Base-by-base conservation (phyloP, 2,888 invertebrate species). In the Acronicta leporina region DNA sequence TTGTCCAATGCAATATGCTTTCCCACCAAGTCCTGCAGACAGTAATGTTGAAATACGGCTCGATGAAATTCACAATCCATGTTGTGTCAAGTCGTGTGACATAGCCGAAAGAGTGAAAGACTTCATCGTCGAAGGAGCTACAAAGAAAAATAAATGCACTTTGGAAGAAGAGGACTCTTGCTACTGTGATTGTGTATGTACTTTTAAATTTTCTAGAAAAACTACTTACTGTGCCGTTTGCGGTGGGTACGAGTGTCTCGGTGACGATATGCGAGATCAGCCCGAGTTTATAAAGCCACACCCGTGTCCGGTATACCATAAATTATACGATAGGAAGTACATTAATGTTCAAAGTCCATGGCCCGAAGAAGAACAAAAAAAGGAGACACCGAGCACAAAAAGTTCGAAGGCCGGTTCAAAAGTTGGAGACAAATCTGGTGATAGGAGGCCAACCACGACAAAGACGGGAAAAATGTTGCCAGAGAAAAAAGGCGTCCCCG, bases 291-390 rank as follows among this genome's bases (percentile, higher is more conserved):
- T 80, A 0, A 89, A 86, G 62, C 93, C 94, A 6, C 90, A 92
- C 53, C 94, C 94, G 8, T 94, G 94, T 72, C 94, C 94, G 0
- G 85, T 94, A 10, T 94, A 92, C 66, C 90, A 94, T 57, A 94
- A 94, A 58, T 53, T 92, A 47, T 94, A 94, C 62, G 89, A 94
- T 68, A 92, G 84, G 77, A 85, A 82, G 16, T 78, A 81, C 10
- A 87, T 92, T 47, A 84, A 85, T 71, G 85, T 86, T 9, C 74
- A 77, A 41, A 91, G 82, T 67, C 88, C 90, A 3, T 94, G 91
- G 90, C 87, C 89, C 8, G 87, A 89, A 14, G 89, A 89, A 20
- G 79, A 85, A 15, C 9, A 7, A 40, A 27, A 25, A 43, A 77
- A 81, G 20, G 80, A 65, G 10, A 14, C 64, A 14, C 82, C 78